phyloP scores from a whole-genome alignment of 2,888 invertebrate genomes.

The Caenorhabditis panamensis region DNA sequence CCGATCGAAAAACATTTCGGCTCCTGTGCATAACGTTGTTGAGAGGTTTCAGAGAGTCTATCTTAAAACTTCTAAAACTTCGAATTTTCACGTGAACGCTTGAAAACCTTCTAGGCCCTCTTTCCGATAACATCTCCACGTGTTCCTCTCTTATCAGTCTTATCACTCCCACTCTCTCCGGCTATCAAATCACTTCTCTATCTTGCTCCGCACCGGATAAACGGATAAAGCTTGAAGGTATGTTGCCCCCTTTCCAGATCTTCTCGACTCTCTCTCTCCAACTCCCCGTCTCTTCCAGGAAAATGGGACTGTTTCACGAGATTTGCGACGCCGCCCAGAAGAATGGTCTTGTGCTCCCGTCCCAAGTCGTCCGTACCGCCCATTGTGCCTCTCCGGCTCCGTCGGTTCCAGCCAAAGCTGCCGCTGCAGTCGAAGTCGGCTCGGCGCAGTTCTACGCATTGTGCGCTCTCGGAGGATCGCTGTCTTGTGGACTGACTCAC shows the following conservation, averaged over 20 bases:
- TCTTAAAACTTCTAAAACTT: conserved; percentile 25
- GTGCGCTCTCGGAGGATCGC: conserved; percentile 92
- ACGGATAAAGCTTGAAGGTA: conserved; percentile 45
- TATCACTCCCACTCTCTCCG: not conserved
- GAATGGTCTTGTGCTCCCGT: conserved; percentile 37
- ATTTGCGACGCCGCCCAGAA: conserved; percentile 53
- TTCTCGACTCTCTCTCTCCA: too few species aligned
- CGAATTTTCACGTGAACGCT: conserved; percentile 10
- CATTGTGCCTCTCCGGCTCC: conserved; percentile 20
- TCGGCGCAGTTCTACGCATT: conserved; percentile 91
- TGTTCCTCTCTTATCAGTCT: not conserved
- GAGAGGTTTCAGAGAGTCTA: too few species aligned
- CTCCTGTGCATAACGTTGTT: too few species aligned
- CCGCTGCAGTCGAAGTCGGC: conserved; percentile 83
- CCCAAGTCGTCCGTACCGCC: conserved; percentile 42
- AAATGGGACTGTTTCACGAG: conserved; percentile 60
- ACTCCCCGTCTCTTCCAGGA: conserved; percentile 11
- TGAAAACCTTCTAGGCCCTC: not conserved
- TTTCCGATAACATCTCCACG: not conserved
- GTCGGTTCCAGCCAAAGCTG: conserved; percentile 9
- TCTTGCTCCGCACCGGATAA: conserved; percentile 7
- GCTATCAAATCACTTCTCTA: conserved; percentile 21
- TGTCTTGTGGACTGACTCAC: conserved; percentile 90
- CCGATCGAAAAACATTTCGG: too few species aligned
- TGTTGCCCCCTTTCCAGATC: not conserved